Base-by-base conservation (phyloP, 2,888 invertebrate genomes). In the Rotaria sp. region DNA sequence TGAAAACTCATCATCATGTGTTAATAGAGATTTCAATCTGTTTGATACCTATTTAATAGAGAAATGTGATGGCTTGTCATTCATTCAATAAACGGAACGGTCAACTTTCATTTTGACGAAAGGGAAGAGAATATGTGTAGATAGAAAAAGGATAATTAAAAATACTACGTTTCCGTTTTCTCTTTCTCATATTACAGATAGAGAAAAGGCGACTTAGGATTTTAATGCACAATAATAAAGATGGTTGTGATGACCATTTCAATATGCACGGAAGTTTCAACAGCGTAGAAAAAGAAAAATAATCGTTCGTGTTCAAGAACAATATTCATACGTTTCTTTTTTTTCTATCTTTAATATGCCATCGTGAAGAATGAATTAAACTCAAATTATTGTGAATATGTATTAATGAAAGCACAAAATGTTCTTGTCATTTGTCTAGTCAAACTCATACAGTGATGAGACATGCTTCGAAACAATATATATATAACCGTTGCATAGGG, bases 31-130 rank as follows among this genome's bases (percentile, higher is more conserved):
- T 67, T 67, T 67, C 67, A 67, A 67, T 67, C 67, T 67, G 67
- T 67, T 67, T 67, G 67, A 67, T 67, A 67, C 67, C 67, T 67
- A 67, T 67, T 67, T 67, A 67, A 67, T 67, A 35, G 67, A 67
- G 38, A 67, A 67, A 67, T 67, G 35, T 35, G 67, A 67, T 67
- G 35, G 30, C 35, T 35, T 67, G 35, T 67, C 67, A 35, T 35
- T 67, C 21, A 67, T 67, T 35, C 30, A 35, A 67, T 67, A 35
- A 67, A 67, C 67, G 67, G 67, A 67, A 67, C 67, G 67, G 67
- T 67, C 67, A 67, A 67, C 67, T 67, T 67, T 67, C 67, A 67
- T 35, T 67, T 67, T 11, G 8, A 67, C 35, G 13, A 35, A 38
- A 67, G 18, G 18, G 8, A 21, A 67, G 30, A 67, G 67, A 30